These are phyloP conservation scores for Sarcophaga variegata DNA, from an alignment of 2,888 invertebrate genomes.

Conservation along the genomic window DNA sequence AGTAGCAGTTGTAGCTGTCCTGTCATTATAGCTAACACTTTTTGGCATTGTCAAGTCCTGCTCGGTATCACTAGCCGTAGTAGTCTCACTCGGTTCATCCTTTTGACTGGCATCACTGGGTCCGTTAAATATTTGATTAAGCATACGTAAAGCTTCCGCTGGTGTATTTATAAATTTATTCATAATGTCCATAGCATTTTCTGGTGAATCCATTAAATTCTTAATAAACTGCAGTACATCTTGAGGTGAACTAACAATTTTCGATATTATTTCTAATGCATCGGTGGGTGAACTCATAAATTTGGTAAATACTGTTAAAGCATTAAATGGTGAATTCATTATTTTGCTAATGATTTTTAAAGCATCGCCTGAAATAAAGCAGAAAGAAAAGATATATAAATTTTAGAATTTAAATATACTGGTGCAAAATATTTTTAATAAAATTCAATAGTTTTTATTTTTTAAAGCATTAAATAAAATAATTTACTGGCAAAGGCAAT, in stretches of 20 bases:
- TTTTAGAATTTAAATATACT: neutral
- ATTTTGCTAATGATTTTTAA: slow-evolving; percentile 82
- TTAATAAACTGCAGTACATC: slow-evolving; percentile 81
- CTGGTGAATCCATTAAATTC: slow-evolving; percentile 81
- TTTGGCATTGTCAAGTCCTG: slow-evolving; percentile 1
- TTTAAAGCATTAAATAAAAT: too few relatives aligned
- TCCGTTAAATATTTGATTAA: slow-evolving; percentile 80
- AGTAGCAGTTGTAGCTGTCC: neutral
- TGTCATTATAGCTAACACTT: neutral
- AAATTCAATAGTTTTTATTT: too few relatives aligned
- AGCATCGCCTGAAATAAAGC: slow-evolving; percentile 76
- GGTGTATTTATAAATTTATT: slow-evolving; percentile 82
- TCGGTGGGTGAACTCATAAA: slow-evolving; percentile 82
- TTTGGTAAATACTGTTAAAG: slow-evolving; percentile 82
- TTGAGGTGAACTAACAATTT: slow-evolving; percentile 81
- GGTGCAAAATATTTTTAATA: too few relatives aligned
- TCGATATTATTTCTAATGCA: slow-evolving; percentile 81
- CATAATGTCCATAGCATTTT: slow-evolving; percentile 81
- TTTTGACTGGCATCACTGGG: slow-evolving; percentile 39
- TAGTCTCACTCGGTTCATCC: neutral
- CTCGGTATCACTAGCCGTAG: neutral
- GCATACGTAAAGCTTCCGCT: slow-evolving; percentile 80
- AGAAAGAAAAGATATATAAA: neutral
- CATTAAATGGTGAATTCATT: slow-evolving; percentile 82
- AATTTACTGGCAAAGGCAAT: too few relatives aligned